These are phyloP conservation scores for Pogoniulus pusillus DNA, from an alignment of 2,797 vertebrate genomes.

Conservation along the genomic window DNA sequence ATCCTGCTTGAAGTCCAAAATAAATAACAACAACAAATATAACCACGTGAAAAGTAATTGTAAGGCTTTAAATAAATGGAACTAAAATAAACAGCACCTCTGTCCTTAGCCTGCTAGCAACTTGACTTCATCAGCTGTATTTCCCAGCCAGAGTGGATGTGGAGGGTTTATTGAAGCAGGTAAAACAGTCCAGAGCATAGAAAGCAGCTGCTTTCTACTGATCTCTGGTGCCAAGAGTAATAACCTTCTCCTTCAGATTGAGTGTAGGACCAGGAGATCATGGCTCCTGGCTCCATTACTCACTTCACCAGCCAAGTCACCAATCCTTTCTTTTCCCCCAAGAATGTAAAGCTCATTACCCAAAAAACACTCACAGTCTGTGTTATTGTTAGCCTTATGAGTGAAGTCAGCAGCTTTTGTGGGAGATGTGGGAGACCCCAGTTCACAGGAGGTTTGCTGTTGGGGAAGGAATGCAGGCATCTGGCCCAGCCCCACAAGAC, in stretches of 20 bases:
- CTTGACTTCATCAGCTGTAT: neutral
- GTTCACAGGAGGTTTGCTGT: neutral
- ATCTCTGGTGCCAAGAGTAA: neutral
- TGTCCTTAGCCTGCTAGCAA: neutral
- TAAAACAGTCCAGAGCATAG: neutral
- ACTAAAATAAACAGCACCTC: neutral
- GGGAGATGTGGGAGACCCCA: constrained; percentile 16
- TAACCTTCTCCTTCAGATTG: neutral
- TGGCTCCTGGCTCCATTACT: neutral
- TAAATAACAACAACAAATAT: neutral
- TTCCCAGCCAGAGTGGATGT: neutral
- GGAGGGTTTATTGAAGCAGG: neutral
- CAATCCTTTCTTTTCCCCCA: neutral
- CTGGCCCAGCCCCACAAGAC: neutral
- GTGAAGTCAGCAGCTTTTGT: constrained; percentile 19
- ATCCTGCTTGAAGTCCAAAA: constrained; percentile 33
- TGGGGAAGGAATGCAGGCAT: neutral
- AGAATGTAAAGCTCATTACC: neutral
- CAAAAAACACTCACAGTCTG: neutral
- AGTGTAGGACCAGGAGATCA: neutral
- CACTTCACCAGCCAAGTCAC: neutral
- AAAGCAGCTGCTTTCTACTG: neutral
- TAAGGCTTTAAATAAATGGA: neutral
- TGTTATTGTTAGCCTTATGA: neutral
- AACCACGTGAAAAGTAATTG: neutral